Evolutionary conservation across 2,113 vertebrate species (phyloP).

Genomic region (Psilopsiagon aymara): DNA sequence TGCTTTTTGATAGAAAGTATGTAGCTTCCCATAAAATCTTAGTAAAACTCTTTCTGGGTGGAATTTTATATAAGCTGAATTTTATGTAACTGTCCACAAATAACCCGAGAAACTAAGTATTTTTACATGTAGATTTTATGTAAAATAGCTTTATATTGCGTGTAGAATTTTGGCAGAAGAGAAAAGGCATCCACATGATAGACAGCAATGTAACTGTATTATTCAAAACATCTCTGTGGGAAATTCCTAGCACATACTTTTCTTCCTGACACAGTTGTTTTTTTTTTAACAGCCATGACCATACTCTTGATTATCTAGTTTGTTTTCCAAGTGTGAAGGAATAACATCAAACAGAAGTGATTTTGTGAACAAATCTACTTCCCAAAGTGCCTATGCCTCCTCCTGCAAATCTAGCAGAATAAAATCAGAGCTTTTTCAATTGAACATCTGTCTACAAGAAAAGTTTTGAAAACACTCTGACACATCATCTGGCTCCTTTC

Average conservation of each 20-base stretch:
- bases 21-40: neutral
- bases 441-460: constrained; percentile 20
- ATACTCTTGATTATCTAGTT: constrained; percentile 17
- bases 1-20: neutral
- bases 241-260: constrained; percentile 11
- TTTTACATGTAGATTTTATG: neutral
- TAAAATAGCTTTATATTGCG: neutral
- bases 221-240: constrained; percentile 17
- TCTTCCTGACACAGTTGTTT: constrained; percentile 22
- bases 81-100: neutral
- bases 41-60: neutral
- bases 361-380: constrained; percentile 22
- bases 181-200: neutral
- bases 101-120: neutral
- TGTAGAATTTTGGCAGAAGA: neutral
- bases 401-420: constrained; percentile 14
- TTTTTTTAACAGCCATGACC: constrained; percentile 2
- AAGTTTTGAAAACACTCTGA: neutral
- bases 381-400: neutral
- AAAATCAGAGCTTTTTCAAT: constrained; percentile 37
- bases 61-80: neutral
- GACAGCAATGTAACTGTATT: neutral
- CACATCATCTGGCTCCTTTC: neutral
- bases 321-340: neutral
- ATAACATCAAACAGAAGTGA: constrained; percentile 23